A percentile compares a stretch with the other conserved stretches of the same genome.
Evolutionary conservation across 1,140 invertebrate species (phyloP).

Genomic region (Plodia interpunctella): DNA sequence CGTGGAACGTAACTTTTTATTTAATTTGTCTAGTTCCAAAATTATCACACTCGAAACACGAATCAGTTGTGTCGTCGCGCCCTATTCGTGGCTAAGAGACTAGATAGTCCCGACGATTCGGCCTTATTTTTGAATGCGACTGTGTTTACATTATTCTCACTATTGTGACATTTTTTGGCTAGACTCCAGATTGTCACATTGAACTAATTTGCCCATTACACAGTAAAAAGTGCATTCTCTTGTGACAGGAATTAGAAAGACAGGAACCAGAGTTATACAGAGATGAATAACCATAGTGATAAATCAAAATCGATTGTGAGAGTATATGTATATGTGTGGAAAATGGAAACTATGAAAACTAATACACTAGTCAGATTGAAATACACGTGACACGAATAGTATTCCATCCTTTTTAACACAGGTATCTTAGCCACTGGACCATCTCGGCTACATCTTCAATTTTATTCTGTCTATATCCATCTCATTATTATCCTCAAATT

Average conservation of each 20-base stretch:
- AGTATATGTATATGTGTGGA: no score
- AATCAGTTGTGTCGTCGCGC: constrained; percentile 39
- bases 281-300: not conserved
- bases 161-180: constrained; percentile 69
- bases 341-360: no score
- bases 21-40: constrained; percentile 5
- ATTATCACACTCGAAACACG: constrained; percentile 9
- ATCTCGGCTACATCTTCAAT: no score
- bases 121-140: constrained; percentile 68
- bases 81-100: constrained; percentile 38
- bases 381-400: no score
- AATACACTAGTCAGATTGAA: no score
- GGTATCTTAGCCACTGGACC: no score
- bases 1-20: constrained; percentile 5
- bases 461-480: no score
- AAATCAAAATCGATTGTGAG: no score
- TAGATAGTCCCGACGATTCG: constrained; percentile 51
- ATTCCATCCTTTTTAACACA: no score
- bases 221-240: constrained; percentile 25
- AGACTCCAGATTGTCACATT: constrained; percentile 53
- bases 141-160: constrained; percentile 71
- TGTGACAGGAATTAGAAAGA: constrained; percentile 13
- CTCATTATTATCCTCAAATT: no score
- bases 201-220: constrained; percentile 41
- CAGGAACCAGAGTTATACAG: not conserved